Percentiles rank a stretch among this genome's conserved stretches.
Conservation (phyloP, 2,888 invertebrate genomes). For the Ceriagrion tenellum region DNA sequence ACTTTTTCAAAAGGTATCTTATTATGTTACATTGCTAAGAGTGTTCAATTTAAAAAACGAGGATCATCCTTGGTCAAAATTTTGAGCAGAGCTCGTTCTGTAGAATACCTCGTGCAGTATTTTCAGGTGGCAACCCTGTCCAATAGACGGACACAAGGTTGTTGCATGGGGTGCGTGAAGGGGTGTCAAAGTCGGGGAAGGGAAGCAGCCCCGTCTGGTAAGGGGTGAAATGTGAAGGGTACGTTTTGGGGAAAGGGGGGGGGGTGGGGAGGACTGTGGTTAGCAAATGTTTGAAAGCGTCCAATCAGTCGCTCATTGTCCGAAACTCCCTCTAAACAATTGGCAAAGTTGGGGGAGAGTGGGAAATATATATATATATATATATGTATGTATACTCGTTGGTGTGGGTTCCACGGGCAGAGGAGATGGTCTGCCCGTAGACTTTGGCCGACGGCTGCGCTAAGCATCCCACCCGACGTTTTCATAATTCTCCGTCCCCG, state of each 20-base stretch:
- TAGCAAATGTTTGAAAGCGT: constrained; percentile 62
- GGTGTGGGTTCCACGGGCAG: not conserved
- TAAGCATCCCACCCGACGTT: constrained; percentile 1
- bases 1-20: no score
- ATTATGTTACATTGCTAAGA: no score
- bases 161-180: not conserved
- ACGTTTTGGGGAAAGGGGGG: not conserved
- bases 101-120: not conserved
- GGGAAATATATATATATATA: constrained; percentile 20
- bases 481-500: not conserved
- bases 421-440: not conserved
- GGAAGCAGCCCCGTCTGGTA: not conserved
- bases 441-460: not conserved
- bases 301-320: constrained; percentile 62
- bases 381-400: not conserved
- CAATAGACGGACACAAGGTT: not conserved
- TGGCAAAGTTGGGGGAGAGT: not conserved
- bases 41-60: no score
- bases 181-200: not conserved
- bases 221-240: not conserved
- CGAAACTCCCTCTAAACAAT: constrained; percentile 55
- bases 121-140: not conserved
- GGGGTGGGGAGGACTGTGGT: not conserved
- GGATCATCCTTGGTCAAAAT: no score
- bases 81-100: not conserved